Conservation (phyloP, 1,140 invertebrate genomes). For the Dendroctonus valens region DNA sequence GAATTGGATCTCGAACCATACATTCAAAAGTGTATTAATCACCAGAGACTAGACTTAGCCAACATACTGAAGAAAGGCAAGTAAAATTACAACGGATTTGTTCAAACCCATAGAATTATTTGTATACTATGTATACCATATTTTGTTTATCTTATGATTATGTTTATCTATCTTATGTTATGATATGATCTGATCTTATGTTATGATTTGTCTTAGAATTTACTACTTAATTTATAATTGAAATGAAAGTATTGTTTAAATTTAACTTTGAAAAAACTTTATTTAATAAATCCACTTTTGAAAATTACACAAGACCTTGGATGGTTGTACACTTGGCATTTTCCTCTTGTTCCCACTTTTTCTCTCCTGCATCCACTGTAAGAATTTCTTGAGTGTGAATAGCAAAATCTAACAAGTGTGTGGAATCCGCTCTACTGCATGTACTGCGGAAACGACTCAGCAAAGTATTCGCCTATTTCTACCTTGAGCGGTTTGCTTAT, state of each 20-base stretch:
- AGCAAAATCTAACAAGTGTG: slow-evolving; percentile 85
- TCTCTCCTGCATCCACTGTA: slow-evolving; percentile 13
- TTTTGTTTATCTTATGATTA: no score
- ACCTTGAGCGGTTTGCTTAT: slow-evolving; percentile 82
- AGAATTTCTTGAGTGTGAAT: slow-evolving; percentile 23
- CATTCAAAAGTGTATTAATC: neutral
- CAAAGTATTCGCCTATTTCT: slow-evolving; percentile 54
- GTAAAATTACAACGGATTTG: no score
- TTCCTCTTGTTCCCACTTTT: slow-evolving; percentile 5
- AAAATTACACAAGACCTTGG: slow-evolving; percentile 13
- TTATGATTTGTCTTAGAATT: no score
- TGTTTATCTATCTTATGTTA: no score
- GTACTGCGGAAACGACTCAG: slow-evolving; percentile 64
- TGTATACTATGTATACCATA: no score
- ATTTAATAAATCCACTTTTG: neutral
- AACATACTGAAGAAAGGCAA: neutral
- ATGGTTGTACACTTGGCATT: slow-evolving; percentile 2
- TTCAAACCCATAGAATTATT: no score
- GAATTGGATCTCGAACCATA: slow-evolving; percentile 2
- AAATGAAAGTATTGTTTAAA: no score
- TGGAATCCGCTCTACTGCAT: slow-evolving; percentile 89
- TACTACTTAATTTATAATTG: no score
- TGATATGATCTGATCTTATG: no score
- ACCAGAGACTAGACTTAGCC: neutral
- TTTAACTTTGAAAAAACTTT: no score